These are phyloP conservation scores for Actinemys pallida DNA, from an alignment of 2,113 vertebrate genomes.

Conservation along the genomic window DNA sequence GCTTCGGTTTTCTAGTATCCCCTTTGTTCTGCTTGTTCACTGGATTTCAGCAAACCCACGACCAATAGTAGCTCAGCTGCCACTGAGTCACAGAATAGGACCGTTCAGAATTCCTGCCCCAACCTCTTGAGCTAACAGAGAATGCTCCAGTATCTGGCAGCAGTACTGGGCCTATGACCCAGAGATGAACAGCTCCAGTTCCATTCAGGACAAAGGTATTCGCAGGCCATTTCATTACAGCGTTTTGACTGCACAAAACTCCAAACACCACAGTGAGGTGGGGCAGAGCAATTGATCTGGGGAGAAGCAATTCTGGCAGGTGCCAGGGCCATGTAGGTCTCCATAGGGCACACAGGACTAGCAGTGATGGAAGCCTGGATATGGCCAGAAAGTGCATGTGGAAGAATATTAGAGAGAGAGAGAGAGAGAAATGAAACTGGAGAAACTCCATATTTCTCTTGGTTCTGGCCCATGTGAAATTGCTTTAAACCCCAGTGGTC, in stretches of 20 bases:
- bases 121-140: neutral
- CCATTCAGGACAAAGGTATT: neutral
- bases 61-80: neutral
- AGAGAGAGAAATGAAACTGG: neutral
- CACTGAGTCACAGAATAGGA: neutral
- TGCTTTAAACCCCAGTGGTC: neutral
- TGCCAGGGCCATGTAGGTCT: neutral
- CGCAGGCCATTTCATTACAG: neutral
- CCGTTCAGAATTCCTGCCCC: neutral
- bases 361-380: constrained; percentile 25
- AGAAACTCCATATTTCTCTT: constrained; percentile 46
- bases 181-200: neutral
- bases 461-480: constrained; percentile 19
- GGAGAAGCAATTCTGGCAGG: neutral
- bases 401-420: neutral
- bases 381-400: neutral
- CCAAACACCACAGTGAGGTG: neutral
- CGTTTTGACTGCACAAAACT: neutral
- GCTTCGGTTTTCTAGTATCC: neutral
- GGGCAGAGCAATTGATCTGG: neutral
- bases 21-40: neutral
- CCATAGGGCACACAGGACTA: neutral
- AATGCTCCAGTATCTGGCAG: neutral
- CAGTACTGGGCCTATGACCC: neutral
- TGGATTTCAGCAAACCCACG: neutral